phyloP scores from a whole-genome alignment of 35 echinoderm and acorn worm species.

The Lytechinus variegatus region DNA sequence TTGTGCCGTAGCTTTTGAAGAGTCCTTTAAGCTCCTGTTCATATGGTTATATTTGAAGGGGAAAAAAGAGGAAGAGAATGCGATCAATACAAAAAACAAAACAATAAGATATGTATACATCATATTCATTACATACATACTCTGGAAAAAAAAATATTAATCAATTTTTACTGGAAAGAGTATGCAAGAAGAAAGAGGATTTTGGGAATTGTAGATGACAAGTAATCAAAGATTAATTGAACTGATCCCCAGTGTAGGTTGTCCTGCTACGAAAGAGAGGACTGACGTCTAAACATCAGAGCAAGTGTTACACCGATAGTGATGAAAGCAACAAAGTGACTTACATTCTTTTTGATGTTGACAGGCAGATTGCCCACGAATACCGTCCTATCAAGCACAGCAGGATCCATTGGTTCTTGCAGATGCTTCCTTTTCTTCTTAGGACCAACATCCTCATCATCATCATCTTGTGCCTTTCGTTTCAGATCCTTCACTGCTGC shows the following conservation, averaged over 20 bases:
- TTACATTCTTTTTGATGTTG: conserved; percentile 4
- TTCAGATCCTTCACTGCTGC: background rate
- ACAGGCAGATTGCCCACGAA: conserved; percentile 6
- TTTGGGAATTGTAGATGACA: no score
- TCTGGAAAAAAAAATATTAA: no score
- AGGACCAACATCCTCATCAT: background rate
- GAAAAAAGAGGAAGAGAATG: background rate
- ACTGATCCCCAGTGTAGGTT: no score
- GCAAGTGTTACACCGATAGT: background rate
- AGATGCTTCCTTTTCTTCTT: background rate
- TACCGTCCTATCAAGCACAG: background rate
- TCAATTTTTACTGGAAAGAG: no score
- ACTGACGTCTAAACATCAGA: no score
- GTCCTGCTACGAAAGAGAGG: no score
- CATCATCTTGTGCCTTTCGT: background rate
- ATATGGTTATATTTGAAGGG: background rate
- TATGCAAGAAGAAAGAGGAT: no score
- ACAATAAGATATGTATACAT: no score
- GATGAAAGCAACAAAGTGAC: background rate
- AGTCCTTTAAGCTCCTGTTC: conserved; percentile 30
- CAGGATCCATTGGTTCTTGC: background rate
- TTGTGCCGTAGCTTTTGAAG: background rate
- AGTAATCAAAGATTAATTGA: no score
- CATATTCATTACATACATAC: no score
- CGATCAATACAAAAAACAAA: background rate